These are phyloP conservation scores for Cuculus canorus DNA, from an alignment of 2,797 vertebrate genomes.

Conservation along the genomic window DNA sequence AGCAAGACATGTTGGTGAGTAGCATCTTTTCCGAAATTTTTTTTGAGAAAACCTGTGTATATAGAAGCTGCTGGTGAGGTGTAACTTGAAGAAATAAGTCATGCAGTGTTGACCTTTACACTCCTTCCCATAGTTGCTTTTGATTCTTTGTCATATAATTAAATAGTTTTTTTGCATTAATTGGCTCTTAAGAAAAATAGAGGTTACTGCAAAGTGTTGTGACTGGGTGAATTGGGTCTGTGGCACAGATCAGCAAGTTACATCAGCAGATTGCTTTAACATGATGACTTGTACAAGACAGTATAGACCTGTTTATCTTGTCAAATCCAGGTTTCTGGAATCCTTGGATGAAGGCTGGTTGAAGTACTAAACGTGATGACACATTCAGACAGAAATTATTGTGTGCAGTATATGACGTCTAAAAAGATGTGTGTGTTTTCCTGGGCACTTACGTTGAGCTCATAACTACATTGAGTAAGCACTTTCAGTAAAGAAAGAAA, in stretches of 20 bases:
- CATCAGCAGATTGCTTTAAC: background rate
- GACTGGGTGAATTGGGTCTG: background rate
- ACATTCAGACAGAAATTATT: background rate
- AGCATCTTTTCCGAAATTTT: background rate
- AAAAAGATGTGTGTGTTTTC: background rate
- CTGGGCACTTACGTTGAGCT: background rate
- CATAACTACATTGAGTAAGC: background rate
- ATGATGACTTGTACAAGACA: background rate
- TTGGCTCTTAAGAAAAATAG: background rate
- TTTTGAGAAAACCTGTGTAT: background rate
- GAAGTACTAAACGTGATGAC: background rate
- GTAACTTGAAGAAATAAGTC: background rate
- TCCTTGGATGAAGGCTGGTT: background rate
- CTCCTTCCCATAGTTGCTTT: background rate
- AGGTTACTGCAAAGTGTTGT: background rate
- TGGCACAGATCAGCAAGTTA: background rate
- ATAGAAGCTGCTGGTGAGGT: background rate
- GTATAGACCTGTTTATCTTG: background rate
- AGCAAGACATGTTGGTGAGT: slow-evolving; percentile 88
- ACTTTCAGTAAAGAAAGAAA: background rate
- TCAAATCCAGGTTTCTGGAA: background rate
- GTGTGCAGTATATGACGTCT: background rate
- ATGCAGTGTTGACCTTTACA: background rate
- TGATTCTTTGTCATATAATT: background rate
- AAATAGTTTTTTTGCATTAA: background rate